Evolutionary conservation across 2,797 vertebrate species (phyloP).

Genomic region (Melopsittacus undulatus): DNA sequence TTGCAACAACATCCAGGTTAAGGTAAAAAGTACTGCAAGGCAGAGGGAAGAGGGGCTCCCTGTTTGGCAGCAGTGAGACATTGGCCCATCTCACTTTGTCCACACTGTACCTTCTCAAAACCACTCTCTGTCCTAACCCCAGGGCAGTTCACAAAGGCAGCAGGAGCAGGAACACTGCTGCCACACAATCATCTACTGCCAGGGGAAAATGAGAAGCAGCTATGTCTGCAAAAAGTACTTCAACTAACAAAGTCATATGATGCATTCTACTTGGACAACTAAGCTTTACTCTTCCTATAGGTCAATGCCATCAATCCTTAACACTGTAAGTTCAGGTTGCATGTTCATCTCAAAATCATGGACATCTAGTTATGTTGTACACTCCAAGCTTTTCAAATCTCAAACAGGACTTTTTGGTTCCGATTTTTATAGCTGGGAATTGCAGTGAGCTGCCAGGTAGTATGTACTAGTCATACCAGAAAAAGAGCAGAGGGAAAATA

Average conservation of each 20-base stretch:
- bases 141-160: not conserved
- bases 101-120: not conserved
- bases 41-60: not conserved
- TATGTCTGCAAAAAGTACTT: accelerated
- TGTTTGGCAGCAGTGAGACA: accelerated
- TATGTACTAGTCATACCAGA: accelerated
- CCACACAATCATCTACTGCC: not conserved
- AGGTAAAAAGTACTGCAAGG: not conserved
- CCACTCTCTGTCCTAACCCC: not conserved
- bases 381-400: not conserved
- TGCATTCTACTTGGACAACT: not conserved
- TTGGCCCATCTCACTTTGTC: not conserved
- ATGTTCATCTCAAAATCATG: accelerated
- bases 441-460: not conserved
- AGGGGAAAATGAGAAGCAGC: not conserved
- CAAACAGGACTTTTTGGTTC: not conserved
- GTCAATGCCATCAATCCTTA: not conserved
- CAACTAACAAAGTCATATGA: not conserved
- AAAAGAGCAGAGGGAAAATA: not conserved
- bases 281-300: not conserved
- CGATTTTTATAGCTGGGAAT: not conserved
- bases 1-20: not conserved
- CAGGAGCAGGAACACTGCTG: not conserved
- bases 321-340: accelerated
- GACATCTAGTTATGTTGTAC: not conserved